Evolutionary conservation across 2,888 invertebrate genomes (phyloP), one percentile per base, ranked within the genome.

Genomic region (Amiota communis): DNA sequence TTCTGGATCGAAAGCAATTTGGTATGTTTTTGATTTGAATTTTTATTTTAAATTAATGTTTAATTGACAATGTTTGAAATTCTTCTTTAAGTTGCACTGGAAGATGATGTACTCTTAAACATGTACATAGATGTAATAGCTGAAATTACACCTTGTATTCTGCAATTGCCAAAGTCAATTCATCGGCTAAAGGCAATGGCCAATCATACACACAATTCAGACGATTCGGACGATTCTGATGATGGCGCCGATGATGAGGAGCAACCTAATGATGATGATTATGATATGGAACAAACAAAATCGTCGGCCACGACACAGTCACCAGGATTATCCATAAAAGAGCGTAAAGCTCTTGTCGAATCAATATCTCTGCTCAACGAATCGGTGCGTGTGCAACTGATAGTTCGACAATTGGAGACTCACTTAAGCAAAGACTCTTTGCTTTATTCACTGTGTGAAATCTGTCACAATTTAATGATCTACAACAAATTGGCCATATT

Each of bases 401-500:
- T 82, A 85, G 92, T 83, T 88, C 87, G 88, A 90, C 91, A 88
- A 71, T 80, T 89, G 51, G 88, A 89, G n/a, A 79, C 84, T 8
- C 87, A 88, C 76, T 80, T 88, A 0, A 81, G 89, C 47, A 91
- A 92, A 71, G 84, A 90, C 0, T 90, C 91, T 9, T 91, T 94
- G 23, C 89, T 96, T 64, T 92, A 93, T 80, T 92, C 93, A 12
- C 90, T 96, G 75, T 95, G 95, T 76, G 92, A 93, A 86, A 92
- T 97, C 71, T 96, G 96, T 85, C 96, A 97, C 89, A 94, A 95
- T 89, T 90, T 97, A 69, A 90, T 97, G 87, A 91, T 96, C 79
- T 94, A 95, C 80, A 94, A 96, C 87, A 94, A 94, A 87, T 92
- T 95, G 87, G 95, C 96, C 0, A 92, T 97, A 79, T 95, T 96